A percentile compares a stretch with the other conserved stretches of the same genome.
Evolutionary conservation across 2,888 invertebrate genomes (phyloP).

Genomic region (Sympetrum striolatum): DNA sequence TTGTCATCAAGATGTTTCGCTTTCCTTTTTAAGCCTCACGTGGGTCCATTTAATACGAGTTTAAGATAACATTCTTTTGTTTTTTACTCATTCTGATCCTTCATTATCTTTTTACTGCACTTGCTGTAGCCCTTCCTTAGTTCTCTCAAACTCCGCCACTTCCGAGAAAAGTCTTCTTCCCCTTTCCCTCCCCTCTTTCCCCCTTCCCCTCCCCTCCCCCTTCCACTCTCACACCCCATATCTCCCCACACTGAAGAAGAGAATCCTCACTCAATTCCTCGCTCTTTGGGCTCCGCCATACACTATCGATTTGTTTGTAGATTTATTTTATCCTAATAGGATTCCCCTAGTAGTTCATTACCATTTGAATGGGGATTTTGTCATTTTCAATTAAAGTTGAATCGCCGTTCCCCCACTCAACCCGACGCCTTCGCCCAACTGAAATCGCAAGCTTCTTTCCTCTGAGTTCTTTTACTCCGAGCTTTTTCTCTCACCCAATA

Average conservation of each 20-base stretch:
- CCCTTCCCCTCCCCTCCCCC: neutral
- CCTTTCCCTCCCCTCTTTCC: neutral
- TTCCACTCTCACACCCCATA: neutral
- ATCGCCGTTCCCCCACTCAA: neutral
- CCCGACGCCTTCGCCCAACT: neutral
- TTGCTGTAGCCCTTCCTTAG: neutral
- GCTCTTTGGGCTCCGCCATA: slow-evolving; percentile 15
- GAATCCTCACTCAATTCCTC: slow-evolving; percentile 30
- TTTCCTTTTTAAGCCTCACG: neutral
- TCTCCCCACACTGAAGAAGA: neutral
- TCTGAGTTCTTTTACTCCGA: neutral
- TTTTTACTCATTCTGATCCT: neutral
- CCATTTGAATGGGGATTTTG: slow-evolving; percentile 52
- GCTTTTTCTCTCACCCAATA: neutral
- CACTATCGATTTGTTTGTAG: slow-evolving; percentile 50
- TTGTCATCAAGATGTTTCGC: neutral
- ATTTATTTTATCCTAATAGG: slow-evolving; percentile 51
- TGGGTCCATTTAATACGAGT: neutral
- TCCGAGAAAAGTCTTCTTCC: neutral
- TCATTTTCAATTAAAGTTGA: slow-evolving; percentile 52
- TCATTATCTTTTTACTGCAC: slow-evolving; percentile 14
- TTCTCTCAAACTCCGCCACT: neutral
- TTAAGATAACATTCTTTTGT: neutral
- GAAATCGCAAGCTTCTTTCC: too few species aligned
- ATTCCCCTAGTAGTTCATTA: slow-evolving; percentile 50